Evolutionary conservation across 2,797 vertebrate genomes (phyloP).

Genomic region (Coilia nasus): DNA sequence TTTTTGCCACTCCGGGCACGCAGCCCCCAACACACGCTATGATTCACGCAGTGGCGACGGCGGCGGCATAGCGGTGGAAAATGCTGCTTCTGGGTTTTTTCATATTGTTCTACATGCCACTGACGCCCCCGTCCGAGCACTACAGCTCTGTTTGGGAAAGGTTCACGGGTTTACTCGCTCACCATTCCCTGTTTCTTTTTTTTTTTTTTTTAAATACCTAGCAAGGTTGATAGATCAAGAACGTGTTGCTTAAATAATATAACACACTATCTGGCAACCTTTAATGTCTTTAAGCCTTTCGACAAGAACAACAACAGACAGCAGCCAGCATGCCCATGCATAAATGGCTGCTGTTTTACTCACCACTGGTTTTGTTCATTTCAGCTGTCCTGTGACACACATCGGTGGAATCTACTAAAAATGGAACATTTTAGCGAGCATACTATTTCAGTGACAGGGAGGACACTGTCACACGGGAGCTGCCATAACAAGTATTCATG

Average conservation of each 20-base stretch:
- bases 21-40: constrained; percentile 19
- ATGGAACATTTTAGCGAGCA: background rate
- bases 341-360: background rate
- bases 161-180: background rate
- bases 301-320: background rate
- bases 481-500: background rate
- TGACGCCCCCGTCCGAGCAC: background rate
- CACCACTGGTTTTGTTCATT: background rate
- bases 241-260: background rate
- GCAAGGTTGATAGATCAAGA: background rate
- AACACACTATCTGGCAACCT: background rate
- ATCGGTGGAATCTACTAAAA: background rate
- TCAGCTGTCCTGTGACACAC: background rate
- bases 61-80: constrained; percentile 14
- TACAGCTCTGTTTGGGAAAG: background rate
- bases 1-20: constrained; percentile 20
- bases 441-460: background rate
- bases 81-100: constrained; percentile 23
- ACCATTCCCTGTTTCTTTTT: background rate
- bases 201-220: background rate
- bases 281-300: background rate
- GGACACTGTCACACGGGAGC: background rate
- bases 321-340: background rate
- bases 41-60: constrained; percentile 9
- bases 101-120: constrained; percentile 14